Evolutionary conservation across 37 sponge, comb jelly and placozoan genomes (phyloP), one percentile per base, ranked within the genome.

Genomic region (Mnemiopsis leidyi): DNA sequence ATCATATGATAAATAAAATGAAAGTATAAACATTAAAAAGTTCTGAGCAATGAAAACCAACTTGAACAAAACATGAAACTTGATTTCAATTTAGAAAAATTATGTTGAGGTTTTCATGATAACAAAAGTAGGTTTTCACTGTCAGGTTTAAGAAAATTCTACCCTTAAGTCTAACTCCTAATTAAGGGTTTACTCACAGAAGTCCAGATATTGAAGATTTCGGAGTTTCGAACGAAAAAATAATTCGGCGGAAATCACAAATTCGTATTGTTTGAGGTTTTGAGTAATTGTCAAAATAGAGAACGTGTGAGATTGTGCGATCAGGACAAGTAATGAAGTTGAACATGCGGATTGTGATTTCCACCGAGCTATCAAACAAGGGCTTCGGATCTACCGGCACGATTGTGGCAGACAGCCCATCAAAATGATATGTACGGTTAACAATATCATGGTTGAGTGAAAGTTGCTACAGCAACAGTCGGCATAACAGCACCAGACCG

Each of bases 331-430:
- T n/a, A n/a, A n/a, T n/a, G n/a, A n/a, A n/a, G n/a, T 48, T 48
- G 61, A 48, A 13, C 9, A 13, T 18, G 61, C 5, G 13, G 61
- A 48, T 77, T 77, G 79, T 77, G 32, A 77, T 77, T 77, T 32
- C 79, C 32, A 77, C 32, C 33, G 32, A 32, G 36, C 79, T 32
- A 77, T 77, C 79, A 77, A 77, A 77, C 79, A 32, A 34, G 18
- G 79, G 33, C 79, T 77, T 77, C 79, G 79, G 79, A 77, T 77
- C 79, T 77, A 36, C 32, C 29, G 16, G 33, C 26, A 26, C 32
- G 32, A 34, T 1, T 3, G 29, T 34, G 32, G 32, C 79, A 77
- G 36, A 77, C 79, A 77, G 79, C 33, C 79, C 32, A 77, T 32
- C 79, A 77, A 77, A 33, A 34, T 31, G 35, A 31, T 18, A 26